Evolutionary conservation across 2,888 invertebrate genomes (phyloP), one percentile per base, ranked within the genome.

Genomic region (Blastobasis adustella): DNA sequence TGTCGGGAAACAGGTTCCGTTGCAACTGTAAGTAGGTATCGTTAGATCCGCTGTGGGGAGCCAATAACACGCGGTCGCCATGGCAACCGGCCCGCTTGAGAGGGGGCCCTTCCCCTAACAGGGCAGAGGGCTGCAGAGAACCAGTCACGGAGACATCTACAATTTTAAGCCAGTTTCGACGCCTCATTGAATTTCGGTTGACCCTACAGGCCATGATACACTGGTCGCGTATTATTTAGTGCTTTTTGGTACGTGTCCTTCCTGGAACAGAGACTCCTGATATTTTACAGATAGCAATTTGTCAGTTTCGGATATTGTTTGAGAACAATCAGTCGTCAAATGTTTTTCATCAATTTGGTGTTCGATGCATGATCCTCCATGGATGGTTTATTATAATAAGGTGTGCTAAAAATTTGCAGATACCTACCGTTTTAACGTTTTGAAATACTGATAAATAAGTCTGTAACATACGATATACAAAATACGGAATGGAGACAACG

Each of bases 11-110:
- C 61, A 61, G 61, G 63, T 63, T 60, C 54, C 55, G 56, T 57
- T 62, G 59, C 58, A 60, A 61, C 62, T 61, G 63, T 64, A 57
- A 60, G 63, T 62, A 67, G 65, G 66, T 64, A 66, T 69, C 62
- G 66, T 65, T 64, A 73, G 68, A 70, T 71, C 71, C 71, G 69
- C 78, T 69, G 78, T 73, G 73, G 82, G 84, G 86, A 81, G 83
- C 79, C 80, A 82, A 82, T 79, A 86, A 76, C 79, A 85, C 71
- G 74, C 76, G 60, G 87, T 88, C 71, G 71, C 62, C 76, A 84
- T 86, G 74, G 70, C 70, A 76, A 87, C 86, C 54, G 64, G 66
- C 66, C 73, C 67, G 67, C 66, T 67, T 65, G 61, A 70, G 73
- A 79, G 77, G 82, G 84, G 75, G 70, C 71, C 65, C 75, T 72